A percentile compares a stretch with the other conserved stretches of the same genome.
phyloP scores from a whole-genome alignment of 2,797 vertebrate genomes.

The Bufotes viridis region DNA sequence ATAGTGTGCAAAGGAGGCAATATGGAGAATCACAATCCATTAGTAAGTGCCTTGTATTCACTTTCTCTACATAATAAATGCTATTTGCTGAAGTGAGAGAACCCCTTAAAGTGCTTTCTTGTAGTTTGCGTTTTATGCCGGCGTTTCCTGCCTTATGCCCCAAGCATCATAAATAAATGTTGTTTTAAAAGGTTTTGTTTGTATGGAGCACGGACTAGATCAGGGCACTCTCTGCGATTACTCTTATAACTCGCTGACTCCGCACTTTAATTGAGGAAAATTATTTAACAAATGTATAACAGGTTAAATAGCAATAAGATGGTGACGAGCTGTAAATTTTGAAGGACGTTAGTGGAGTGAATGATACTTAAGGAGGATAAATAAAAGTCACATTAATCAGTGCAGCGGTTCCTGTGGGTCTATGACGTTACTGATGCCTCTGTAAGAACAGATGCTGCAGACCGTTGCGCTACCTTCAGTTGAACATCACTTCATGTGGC shows the following conservation, averaged over 20 bases:
- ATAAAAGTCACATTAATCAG: constrained; percentile 9
- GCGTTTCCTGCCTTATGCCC: not conserved
- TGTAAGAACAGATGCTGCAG: not conserved
- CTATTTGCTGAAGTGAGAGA: too few relatives aligned
- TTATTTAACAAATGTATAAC: not conserved
- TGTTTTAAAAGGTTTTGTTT: constrained; percentile 7
- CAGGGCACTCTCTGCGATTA: not conserved
- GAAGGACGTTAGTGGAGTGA: not conserved
- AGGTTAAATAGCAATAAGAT: constrained; percentile 9
- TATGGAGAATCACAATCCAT: too few relatives aligned
- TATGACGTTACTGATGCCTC: not conserved
- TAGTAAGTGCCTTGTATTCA: too few relatives aligned
- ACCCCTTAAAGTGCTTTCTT: not conserved
- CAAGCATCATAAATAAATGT: not conserved
- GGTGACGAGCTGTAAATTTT: not conserved
- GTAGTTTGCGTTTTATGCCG: not conserved
- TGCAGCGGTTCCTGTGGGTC: not conserved
- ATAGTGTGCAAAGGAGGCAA: too few relatives aligned
- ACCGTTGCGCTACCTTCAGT: not conserved
- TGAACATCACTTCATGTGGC: not conserved
- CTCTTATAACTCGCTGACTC: not conserved
- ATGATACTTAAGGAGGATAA: constrained; percentile 1
- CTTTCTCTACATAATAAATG: too few relatives aligned
- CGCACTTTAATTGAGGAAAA: not conserved
- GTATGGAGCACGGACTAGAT: not conserved